Percentiles rank a stretch among this genome's conserved stretches.
phyloP scores from a whole-genome alignment of 92 coral and sea anemone genomes.

The Siderastrea siderea region DNA sequence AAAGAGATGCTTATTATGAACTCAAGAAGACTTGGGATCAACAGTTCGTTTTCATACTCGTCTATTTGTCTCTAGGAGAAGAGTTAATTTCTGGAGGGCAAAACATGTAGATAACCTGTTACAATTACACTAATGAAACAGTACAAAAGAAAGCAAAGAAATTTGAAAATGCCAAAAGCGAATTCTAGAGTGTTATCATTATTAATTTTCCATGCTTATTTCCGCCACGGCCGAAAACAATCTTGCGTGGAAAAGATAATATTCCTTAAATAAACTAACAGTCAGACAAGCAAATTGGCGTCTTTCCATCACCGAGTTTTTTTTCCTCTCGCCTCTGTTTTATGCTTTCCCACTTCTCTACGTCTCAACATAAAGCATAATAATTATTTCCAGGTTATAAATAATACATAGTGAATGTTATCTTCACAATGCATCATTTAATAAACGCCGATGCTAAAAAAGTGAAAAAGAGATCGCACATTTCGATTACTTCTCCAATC shows the following conservation, averaged over 20 bases:
- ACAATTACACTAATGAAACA: not conserved
- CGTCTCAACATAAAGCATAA: not conserved
- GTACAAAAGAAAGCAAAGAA: not conserved
- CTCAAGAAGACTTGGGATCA: too few relatives aligned
- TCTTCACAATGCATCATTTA: conserved; percentile 28
- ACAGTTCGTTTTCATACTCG: too few relatives aligned
- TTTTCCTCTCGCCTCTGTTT: not conserved
- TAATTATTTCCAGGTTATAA: conserved; percentile 5
- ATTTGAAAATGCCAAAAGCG: conserved; percentile 14
- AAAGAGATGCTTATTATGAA: not conserved
- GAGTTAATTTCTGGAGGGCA: not conserved
- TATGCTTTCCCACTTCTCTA: not conserved
- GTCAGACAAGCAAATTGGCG: conserved; percentile 7
- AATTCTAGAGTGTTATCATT: not conserved
- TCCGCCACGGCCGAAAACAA: conserved; percentile 28
- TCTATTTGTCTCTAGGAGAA: not conserved
- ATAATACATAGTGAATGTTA: conserved; percentile 24
- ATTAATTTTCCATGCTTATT: conserved; percentile 1
- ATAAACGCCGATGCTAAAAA: conserved; percentile 19
- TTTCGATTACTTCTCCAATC: conserved; percentile 14
- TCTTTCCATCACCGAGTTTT: not conserved
- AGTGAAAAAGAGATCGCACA: conserved; percentile 20
- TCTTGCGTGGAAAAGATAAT: conserved; percentile 18
- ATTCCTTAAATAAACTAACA: conserved; percentile 21
- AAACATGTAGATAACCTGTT: not conserved